Evolutionary conservation across 2,797 vertebrate genomes (phyloP).

Genomic region (Salarias fasciatus): DNA sequence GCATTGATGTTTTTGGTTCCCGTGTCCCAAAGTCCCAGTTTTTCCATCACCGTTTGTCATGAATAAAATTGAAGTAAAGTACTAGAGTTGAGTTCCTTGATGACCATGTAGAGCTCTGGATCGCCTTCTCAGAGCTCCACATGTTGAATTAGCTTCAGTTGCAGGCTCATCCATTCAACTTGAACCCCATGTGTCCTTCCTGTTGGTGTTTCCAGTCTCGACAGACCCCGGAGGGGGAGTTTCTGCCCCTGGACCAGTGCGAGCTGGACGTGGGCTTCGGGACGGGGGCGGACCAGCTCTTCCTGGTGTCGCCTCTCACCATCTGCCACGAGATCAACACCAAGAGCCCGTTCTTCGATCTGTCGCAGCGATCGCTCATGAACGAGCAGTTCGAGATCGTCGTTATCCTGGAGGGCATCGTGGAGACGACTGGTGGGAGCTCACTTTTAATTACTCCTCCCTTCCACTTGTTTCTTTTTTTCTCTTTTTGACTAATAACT

Average conservation of each 20-base stretch:
- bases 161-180: too few relatives aligned
- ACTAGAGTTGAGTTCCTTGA: too few relatives aligned
- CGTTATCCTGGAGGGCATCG: conserved; percentile 92
- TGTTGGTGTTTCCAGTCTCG: conserved; percentile 82
- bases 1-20: too few relatives aligned
- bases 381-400: conserved; percentile 93
- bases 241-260: conserved; percentile 91
- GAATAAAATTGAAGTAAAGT: too few relatives aligned
- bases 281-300: conserved; percentile 92
- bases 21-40: too few relatives aligned
- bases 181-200: neutral
- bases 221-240: conserved; percentile 92
- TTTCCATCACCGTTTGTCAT: too few relatives aligned
- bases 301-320: conserved; percentile 91
- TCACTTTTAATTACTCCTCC: neutral
- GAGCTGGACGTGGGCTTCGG: conserved; percentile 93
- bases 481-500: neutral
- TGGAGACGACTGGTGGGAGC: conserved; percentile 89
- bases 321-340: conserved; percentile 92
- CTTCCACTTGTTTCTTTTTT: neutral
- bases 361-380: conserved; percentile 88
- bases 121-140: conserved; percentile 25
- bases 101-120: conserved; percentile 3
- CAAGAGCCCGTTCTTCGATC: conserved; percentile 89
- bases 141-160: too few relatives aligned